Percentiles rank a stretch among this genome's conserved stretches.
Evolutionary conservation across 2,888 invertebrate species (phyloP).

Genomic region (Polymixis flavicincta): DNA sequence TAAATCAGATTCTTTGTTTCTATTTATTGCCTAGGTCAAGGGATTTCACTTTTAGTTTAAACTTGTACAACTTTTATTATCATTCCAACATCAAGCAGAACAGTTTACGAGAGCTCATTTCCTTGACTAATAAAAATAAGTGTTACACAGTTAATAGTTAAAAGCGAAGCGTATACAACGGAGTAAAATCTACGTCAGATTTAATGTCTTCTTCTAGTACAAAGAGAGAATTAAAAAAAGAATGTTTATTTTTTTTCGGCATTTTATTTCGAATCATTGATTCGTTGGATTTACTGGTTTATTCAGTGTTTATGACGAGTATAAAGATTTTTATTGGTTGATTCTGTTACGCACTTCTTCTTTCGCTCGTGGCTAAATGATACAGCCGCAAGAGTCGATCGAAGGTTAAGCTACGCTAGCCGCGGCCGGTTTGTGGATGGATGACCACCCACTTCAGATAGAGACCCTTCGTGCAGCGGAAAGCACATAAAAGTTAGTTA

Average conservation of each 20-base stretch:
- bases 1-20: no score
- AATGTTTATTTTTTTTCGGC: conserved; percentile 20
- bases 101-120: conserved; percentile 38
- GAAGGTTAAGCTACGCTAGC: no score
- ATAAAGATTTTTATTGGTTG: conserved; percentile 15
- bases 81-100: conserved; percentile 15
- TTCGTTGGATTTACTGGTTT: conserved; percentile 23
- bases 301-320: conserved; percentile 26
- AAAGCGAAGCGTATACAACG: conserved; percentile 34
- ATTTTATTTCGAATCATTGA: conserved; percentile 40
- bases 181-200: conserved; percentile 36
- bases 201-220: conserved; percentile 39
- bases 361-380: not conserved
- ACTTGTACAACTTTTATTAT: conserved; percentile 22
- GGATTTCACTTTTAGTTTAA: conserved; percentile 17
- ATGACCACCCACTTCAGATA: no score
- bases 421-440: no score
- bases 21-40: not conserved
- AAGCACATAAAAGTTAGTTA: no score
- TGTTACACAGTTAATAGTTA: conserved; percentile 42
- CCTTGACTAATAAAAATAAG: conserved; percentile 49
- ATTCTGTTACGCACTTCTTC: conserved; percentile 9
- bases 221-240: conserved; percentile 36
- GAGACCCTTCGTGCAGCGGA: not conserved
- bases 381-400: not conserved